Conservation (phyloP, 2,888 invertebrate genomes). For the Eubasilissa splendida region DNA sequence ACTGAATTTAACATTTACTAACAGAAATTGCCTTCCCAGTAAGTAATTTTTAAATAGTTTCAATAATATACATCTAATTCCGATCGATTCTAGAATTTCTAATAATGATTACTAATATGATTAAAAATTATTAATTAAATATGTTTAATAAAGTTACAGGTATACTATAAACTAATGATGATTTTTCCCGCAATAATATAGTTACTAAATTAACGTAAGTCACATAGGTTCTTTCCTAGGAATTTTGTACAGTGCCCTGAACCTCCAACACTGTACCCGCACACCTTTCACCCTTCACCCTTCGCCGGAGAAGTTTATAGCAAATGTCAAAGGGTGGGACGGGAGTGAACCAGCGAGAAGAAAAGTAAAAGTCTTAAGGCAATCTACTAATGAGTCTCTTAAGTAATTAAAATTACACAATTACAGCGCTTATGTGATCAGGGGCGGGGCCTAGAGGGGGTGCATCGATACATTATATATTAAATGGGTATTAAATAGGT, state of each 20-base stretch:
- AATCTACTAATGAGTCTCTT: constrained; percentile 59
- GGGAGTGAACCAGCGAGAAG: constrained; percentile 37
- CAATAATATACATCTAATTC: no score
- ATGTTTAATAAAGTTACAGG: no score
- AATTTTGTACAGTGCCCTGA: constrained; percentile 18
- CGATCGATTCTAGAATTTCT: no score
- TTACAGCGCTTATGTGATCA: constrained; percentile 48
- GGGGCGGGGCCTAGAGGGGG: constrained; percentile 13
- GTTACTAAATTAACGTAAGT: no score
- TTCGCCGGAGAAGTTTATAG: constrained; percentile 13
- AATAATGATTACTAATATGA: no score
- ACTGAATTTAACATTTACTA: no score
- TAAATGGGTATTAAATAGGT: constrained; percentile 13
- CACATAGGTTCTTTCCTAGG: constrained; percentile 1
- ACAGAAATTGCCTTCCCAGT: no score
- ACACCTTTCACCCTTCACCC: background rate
- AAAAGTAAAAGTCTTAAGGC: constrained; percentile 57
- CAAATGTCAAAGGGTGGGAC: constrained; percentile 37
- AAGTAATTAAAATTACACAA: constrained; percentile 59
- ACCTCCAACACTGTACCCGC: background rate
- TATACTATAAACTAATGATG: no score
- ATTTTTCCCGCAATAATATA: no score
- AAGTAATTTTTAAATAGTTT: no score
- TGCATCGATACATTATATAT: constrained; percentile 20
- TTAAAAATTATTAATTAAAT: no score